Percentiles rank a stretch among this genome's conserved stretches.
These are phyloP conservation scores for Stenotaenia linearis DNA, from an alignment of 2,888 invertebrate genomes.

Conservation along the genomic window DNA sequence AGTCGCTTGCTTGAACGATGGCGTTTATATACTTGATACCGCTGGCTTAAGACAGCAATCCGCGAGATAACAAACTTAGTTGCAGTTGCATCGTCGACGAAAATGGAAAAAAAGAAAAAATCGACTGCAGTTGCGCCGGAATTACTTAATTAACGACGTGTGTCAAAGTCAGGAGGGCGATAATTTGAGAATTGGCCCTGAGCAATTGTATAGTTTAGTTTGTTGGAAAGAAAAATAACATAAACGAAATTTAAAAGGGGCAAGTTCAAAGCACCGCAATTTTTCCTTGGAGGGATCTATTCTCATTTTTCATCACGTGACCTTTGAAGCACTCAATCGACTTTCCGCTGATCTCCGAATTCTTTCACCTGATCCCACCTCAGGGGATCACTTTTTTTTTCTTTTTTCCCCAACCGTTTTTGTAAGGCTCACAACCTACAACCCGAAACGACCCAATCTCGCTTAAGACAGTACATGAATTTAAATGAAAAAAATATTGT, in stretches of 20 bases:
- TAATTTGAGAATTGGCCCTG: background rate
- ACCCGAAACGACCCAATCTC: constrained; percentile 1
- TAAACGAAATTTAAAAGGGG: constrained; percentile 14
- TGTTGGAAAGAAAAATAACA: background rate
- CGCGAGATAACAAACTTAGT: constrained; percentile 4
- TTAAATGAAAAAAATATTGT: constrained; percentile 16
- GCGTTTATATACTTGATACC: constrained; percentile 17
- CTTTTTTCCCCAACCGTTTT: background rate
- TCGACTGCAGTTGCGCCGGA: background rate
- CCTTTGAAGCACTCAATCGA: constrained; percentile 24
- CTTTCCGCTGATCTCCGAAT: constrained; percentile 22
- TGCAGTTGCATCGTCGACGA: background rate
- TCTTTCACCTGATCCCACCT: constrained; percentile 21
- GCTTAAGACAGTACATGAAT: background rate
- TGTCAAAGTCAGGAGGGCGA: background rate
- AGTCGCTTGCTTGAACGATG: background rate
- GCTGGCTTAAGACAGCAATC: constrained; percentile 6
- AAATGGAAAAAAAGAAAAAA: background rate
- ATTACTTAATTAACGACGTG: background rate
- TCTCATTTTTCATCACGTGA: constrained; percentile 26
- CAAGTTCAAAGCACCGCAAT: constrained; percentile 6
- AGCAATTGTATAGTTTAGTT: background rate
- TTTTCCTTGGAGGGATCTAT: constrained; percentile 12
- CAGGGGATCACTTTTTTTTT: background rate
- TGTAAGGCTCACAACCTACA: background rate